Percentiles rank a stretch among this genome's conserved stretches.
Conservation (phyloP, 1,140 invertebrate species). For the Drusus annulatus region DNA sequence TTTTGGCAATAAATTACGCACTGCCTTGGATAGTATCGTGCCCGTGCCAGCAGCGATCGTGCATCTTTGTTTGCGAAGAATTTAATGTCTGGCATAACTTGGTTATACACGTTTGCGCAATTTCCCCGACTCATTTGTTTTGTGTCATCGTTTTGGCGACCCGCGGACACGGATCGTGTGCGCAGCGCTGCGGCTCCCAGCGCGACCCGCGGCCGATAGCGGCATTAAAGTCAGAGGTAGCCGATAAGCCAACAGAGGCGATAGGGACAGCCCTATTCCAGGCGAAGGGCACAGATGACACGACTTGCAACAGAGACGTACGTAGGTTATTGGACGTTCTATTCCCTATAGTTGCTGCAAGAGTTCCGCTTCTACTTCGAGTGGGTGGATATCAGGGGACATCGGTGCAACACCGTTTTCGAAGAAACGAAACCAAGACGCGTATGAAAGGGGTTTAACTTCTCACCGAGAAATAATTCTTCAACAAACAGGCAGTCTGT, state of each 20-base stretch:
- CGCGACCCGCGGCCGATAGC: neutral
- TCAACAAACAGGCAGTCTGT: no score
- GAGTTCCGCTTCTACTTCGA: no score
- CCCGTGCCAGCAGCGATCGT: conserved; percentile 6
- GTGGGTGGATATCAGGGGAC: no score
- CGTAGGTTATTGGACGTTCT: no score
- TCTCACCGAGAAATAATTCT: no score
- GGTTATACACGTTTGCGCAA: conserved; percentile 46
- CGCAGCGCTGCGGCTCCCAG: neutral
- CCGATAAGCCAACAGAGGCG: neutral
- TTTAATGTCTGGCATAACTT: conserved; percentile 49
- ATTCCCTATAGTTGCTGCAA: no score
- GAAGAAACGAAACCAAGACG: no score
- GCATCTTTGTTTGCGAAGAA: conserved; percentile 40
- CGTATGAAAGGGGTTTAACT: no score
- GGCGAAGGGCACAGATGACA: neutral
- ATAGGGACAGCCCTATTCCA: neutral
- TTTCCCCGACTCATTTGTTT: conserved; percentile 50
- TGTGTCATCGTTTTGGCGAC: conserved; percentile 52
- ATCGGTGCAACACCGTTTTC: no score
- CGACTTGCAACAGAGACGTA: no score
- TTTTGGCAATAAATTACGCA: conserved; percentile 45
- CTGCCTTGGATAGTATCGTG: conserved; percentile 18
- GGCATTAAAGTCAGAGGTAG: neutral
- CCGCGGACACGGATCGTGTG: conserved; percentile 42